These are phyloP conservation scores for Myoxocephalus aenaeus DNA, from an alignment of 2,797 vertebrate species.

Conservation along the genomic window DNA sequence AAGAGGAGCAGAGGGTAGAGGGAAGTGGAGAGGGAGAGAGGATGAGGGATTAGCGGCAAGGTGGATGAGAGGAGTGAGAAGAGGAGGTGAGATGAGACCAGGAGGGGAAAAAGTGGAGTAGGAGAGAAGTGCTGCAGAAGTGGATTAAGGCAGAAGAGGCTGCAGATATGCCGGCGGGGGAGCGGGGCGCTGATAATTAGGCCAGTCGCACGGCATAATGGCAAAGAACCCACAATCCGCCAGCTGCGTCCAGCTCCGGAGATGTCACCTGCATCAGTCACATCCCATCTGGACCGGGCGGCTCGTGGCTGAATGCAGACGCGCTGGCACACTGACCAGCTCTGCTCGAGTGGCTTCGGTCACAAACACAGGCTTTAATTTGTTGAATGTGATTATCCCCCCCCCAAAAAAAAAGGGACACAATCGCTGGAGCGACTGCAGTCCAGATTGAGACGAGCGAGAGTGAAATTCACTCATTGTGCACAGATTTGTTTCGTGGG, in stretches of 20 bases:
- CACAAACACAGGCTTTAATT: slow-evolving; percentile 58
- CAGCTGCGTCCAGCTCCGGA: slow-evolving; percentile 79
- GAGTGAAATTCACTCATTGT: slow-evolving; percentile 33
- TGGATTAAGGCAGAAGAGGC: slow-evolving; percentile 71
- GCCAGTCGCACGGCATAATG: slow-evolving; percentile 79
- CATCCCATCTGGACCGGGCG: slow-evolving; percentile 72
- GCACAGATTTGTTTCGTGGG: slow-evolving; percentile 2
- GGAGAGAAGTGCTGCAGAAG: slow-evolving; percentile 66
- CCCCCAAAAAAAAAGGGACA: slow-evolving; percentile 1
- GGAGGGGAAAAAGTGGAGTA: slow-evolving; percentile 55
- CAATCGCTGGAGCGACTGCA: slow-evolving; percentile 54
- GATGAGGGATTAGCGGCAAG: slow-evolving; percentile 61
- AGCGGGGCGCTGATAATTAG: slow-evolving; percentile 75
- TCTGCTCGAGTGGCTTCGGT: slow-evolving; percentile 38
- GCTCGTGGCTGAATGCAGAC: slow-evolving; percentile 38
- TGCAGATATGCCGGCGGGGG: slow-evolving; percentile 56
- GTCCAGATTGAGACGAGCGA: slow-evolving; percentile 3
- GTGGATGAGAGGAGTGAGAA: slow-evolving; percentile 67
- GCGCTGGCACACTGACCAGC: slow-evolving; percentile 62
- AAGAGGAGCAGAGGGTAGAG: slow-evolving; percentile 54
- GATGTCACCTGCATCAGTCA: slow-evolving; percentile 80
- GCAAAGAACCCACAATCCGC: slow-evolving; percentile 72
- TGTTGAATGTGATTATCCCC: slow-evolving; percentile 55
- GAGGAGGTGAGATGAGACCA: slow-evolving; percentile 68
- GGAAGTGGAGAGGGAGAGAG: slow-evolving; percentile 32